Conservation (phyloP, 2,888 invertebrate species). For the Cerastis rubricosa region DNA sequence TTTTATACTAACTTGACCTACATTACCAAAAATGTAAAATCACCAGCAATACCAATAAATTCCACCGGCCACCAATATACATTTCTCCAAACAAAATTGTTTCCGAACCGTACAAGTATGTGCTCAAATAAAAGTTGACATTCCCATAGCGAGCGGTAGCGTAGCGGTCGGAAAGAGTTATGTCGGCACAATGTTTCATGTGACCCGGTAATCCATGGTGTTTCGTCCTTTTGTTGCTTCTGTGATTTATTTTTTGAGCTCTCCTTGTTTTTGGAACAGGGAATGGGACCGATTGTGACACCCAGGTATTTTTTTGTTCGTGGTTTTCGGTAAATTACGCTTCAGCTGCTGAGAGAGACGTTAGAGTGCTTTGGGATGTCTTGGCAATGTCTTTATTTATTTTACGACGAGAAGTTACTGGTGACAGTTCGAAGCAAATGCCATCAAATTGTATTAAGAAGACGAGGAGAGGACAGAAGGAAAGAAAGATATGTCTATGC, state of each 20-base stretch:
- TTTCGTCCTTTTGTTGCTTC: conserved; percentile 64
- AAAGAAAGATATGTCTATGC: not conserved
- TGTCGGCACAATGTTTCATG: conserved; percentile 68
- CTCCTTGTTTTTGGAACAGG: conserved; percentile 19
- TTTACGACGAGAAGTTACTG: not conserved
- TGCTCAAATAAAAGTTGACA: conserved; percentile 70
- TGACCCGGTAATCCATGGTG: conserved; percentile 64
- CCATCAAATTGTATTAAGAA: not conserved
- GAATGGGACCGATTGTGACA: conserved; percentile 8
- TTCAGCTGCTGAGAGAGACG: conserved; percentile 1
- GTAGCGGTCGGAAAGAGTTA: conserved; percentile 67
- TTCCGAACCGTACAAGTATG: conserved; percentile 58
- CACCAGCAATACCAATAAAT: conserved; percentile 46
- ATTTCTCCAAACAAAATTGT: conserved; percentile 50
- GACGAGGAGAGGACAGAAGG: not conserved
- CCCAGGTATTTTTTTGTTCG: conserved; percentile 3
- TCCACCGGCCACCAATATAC: conserved; percentile 38
- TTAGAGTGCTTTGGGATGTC: not conserved
- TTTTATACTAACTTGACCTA: not conserved
- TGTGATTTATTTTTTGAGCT: conserved; percentile 59
- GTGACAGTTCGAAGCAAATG: not conserved
- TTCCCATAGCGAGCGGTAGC: conserved; percentile 66
- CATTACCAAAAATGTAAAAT: conserved; percentile 44
- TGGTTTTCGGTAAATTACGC: conserved; percentile 3
- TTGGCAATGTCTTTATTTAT: not conserved